Evolutionary conservation across 2,797 vertebrate species (phyloP).

Genomic region (Triplophysa bombifrons): DNA sequence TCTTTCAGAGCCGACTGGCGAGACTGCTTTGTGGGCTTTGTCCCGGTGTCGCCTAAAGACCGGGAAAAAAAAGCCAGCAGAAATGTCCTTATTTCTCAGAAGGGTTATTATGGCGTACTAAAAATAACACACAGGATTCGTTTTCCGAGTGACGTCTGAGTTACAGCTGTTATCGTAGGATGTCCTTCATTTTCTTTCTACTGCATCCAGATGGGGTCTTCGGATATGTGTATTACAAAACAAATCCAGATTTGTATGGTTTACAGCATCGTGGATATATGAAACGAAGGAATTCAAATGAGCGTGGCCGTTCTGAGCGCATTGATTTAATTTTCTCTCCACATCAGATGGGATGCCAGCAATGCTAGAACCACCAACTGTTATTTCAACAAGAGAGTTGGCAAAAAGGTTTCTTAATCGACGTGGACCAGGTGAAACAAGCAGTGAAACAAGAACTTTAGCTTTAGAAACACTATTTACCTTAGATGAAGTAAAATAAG

Average conservation of each 20-base stretch:
- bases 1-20: slow-evolving; percentile 63
- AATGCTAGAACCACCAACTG: background rate
- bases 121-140: background rate
- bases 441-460: background rate
- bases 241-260: background rate
- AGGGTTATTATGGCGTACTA: slow-evolving; percentile 46
- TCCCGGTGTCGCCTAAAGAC: slow-evolving; percentile 57
- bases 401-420: background rate
- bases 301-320: background rate
- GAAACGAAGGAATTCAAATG: background rate
- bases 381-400: background rate
- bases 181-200: background rate
- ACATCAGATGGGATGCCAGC: background rate
- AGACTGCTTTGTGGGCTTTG: slow-evolving; percentile 68
- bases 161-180: background rate
- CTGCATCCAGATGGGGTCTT: background rate
- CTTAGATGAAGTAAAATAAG: background rate
- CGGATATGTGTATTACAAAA: background rate
- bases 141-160: background rate
- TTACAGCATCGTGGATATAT: background rate
- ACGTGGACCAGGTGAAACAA: background rate
- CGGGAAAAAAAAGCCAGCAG: slow-evolving; percentile 6
- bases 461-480: background rate
- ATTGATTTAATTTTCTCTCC: background rate
- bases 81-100: slow-evolving; percentile 37